A percentile compares a stretch with the other conserved stretches of the same genome.
Evolutionary conservation across 2,113 vertebrate species (phyloP).

Genomic region (Cyphomyrus plagiostoma): DNA sequence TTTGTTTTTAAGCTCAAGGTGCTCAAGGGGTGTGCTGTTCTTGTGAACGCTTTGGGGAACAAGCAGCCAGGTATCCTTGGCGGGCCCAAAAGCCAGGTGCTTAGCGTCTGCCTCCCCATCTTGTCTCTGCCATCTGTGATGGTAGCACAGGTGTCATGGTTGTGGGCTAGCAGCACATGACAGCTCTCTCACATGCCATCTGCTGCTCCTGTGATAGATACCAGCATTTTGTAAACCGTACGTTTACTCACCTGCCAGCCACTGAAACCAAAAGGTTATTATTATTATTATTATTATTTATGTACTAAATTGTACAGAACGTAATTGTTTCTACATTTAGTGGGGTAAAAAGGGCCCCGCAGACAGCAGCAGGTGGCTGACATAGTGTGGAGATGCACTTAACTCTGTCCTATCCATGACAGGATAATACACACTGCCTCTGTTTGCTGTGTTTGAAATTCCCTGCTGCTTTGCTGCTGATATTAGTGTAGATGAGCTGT

Average conservation of each 20-base stretch:
- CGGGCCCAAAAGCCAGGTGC: not conserved
- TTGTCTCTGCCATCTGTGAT: not conserved
- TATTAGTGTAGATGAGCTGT: not conserved
- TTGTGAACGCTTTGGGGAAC: not conserved
- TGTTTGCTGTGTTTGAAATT: not conserved
- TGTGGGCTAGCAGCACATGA: not conserved
- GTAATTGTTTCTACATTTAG: not conserved
- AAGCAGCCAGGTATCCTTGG: not conserved
- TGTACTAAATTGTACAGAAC: not conserved
- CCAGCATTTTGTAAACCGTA: not conserved
- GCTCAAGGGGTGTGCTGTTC: not conserved
- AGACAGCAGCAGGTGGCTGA: not conserved
- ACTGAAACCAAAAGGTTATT: not conserved
- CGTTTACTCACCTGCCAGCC: not conserved
- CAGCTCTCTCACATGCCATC: not conserved
- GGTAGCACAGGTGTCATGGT: not conserved
- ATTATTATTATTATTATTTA: not conserved
- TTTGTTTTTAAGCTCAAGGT: not conserved
- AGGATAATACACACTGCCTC: not conserved
- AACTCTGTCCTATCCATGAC: not conserved
- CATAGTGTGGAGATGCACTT: not conserved
- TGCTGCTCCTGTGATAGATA: not conserved
- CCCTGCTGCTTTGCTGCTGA: not conserved
- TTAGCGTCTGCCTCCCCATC: not conserved
- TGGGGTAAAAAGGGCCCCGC: not conserved